Conservation (phyloP, 2,888 invertebrate genomes). For the Dendrolimus pini region DNA sequence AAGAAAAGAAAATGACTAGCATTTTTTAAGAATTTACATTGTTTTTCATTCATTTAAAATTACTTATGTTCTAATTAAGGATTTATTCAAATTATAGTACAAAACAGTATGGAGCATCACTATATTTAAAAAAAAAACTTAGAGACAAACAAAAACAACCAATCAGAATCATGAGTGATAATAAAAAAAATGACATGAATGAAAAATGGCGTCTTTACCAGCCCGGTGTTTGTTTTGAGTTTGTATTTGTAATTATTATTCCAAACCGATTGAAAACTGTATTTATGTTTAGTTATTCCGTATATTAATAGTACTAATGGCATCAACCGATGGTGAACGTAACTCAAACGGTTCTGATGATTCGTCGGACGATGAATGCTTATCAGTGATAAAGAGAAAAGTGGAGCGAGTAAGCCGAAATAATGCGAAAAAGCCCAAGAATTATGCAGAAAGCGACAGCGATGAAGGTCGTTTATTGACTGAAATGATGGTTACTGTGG, state of each 20-base stretch:
- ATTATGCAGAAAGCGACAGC: constrained; percentile 14
- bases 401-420: constrained; percentile 12
- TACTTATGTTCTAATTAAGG: too few species aligned
- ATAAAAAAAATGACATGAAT: constrained; percentile 14
- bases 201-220: constrained; percentile 22
- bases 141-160: neutral
- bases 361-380: constrained; percentile 30
- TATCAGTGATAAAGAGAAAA: constrained; percentile 24
- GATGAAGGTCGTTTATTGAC: constrained; percentile 24
- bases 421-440: constrained; percentile 7
- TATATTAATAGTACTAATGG: constrained; percentile 14
- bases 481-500: constrained; percentile 22
- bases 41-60: too few species aligned
- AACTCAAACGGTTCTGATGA: constrained; percentile 19
- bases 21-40: too few species aligned
- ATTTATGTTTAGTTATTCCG: neutral
- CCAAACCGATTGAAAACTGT: constrained; percentile 1
- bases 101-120: too few species aligned
- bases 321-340: constrained; percentile 13
- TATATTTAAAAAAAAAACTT: too few species aligned
- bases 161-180: neutral
- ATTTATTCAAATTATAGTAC: too few species aligned
- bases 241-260: neutral
- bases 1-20: too few species aligned
- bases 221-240: constrained; percentile 23